These are phyloP conservation scores for Toxotes jaculatrix DNA, from an alignment of 2,113 vertebrate genomes.

Conservation along the genomic window DNA sequence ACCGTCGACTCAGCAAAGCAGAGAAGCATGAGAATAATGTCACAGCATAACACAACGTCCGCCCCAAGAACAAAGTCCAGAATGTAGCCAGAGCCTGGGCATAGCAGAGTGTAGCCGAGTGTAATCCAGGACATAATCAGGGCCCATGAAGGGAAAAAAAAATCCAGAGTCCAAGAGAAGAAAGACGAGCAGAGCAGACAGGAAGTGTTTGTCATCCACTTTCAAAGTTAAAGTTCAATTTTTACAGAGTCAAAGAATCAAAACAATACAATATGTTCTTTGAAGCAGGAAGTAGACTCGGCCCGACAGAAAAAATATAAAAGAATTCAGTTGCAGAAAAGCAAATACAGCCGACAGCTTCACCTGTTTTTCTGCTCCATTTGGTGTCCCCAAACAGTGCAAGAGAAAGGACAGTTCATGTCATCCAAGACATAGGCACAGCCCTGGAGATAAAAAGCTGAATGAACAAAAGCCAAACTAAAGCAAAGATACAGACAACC, in stretches of 20 bases:
- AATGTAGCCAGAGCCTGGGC: constrained; percentile 22
- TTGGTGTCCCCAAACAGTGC: constrained; percentile 21
- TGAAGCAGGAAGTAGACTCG: constrained; percentile 48
- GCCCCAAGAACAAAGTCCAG: constrained; percentile 23
- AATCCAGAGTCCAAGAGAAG: background rate
- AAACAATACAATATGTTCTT: background rate
- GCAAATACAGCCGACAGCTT: background rate
- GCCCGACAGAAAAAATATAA: background rate
- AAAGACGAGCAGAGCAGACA: constrained; percentile 27
- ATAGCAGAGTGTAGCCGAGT: background rate
- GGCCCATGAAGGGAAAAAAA: background rate
- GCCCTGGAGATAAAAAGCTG: background rate
- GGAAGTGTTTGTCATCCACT: background rate
- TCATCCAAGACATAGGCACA: constrained; percentile 10
- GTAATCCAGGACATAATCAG: constrained; percentile 38
- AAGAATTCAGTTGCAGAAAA: background rate
- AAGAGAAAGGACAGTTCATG: constrained; percentile 11
- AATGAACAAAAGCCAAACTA: background rate
- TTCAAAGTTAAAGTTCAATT: constrained; percentile 2
- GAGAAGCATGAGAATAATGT: background rate
- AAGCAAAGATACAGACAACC: background rate
- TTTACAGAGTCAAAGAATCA: background rate
- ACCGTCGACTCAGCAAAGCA: constrained; percentile 5
- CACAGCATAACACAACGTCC: constrained; percentile 9
- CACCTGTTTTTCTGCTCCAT: constrained; percentile 6